Evolutionary conservation across 2,888 invertebrate genomes (phyloP).

Genomic region (Melanargia galathea): DNA sequence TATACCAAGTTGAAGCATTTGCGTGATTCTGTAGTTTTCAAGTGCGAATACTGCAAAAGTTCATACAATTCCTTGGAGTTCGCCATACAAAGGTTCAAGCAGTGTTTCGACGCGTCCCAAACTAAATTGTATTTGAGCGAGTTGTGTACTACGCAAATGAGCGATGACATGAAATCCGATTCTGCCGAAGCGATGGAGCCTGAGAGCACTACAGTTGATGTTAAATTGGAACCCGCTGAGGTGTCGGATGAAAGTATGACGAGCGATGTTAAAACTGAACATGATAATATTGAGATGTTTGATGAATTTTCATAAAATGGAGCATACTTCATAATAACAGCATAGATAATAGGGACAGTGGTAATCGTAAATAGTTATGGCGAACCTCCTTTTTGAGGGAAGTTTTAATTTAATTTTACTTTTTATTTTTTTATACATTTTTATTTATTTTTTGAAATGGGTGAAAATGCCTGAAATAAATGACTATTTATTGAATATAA

Average conservation of each 20-base stretch:
- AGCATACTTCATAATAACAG: background rate
- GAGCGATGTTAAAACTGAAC: conserved; percentile 21
- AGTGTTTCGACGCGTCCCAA: conserved; percentile 46
- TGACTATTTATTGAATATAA: too few relatives aligned
- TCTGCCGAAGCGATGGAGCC: conserved; percentile 53
- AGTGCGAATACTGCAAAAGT: conserved; percentile 54
- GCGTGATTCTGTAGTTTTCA: conserved; percentile 55
- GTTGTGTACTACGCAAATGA: conserved; percentile 68
- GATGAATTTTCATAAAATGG: conserved; percentile 10
- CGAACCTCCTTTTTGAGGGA: too few relatives aligned
- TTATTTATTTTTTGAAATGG: too few relatives aligned
- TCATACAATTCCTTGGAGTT: conserved; percentile 61
- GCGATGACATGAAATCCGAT: conserved; percentile 55
- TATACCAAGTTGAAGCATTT: conserved; percentile 56
- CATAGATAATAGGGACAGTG: too few relatives aligned
- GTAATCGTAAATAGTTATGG: too few relatives aligned
- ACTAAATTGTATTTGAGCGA: conserved; percentile 66
- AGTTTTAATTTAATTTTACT: too few relatives aligned
- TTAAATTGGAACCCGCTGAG: conserved; percentile 53
- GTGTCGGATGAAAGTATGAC: conserved; percentile 17
- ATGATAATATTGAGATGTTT: background rate
- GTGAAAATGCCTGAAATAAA: too few relatives aligned
- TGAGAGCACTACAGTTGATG: conserved; percentile 55
- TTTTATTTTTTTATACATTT: too few relatives aligned
- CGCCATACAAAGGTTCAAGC: conserved; percentile 57